Evolutionary conservation across 2,888 invertebrate species (phyloP), one percentile per base, ranked within the genome.

Genomic region (Silvanus unidentatus): DNA sequence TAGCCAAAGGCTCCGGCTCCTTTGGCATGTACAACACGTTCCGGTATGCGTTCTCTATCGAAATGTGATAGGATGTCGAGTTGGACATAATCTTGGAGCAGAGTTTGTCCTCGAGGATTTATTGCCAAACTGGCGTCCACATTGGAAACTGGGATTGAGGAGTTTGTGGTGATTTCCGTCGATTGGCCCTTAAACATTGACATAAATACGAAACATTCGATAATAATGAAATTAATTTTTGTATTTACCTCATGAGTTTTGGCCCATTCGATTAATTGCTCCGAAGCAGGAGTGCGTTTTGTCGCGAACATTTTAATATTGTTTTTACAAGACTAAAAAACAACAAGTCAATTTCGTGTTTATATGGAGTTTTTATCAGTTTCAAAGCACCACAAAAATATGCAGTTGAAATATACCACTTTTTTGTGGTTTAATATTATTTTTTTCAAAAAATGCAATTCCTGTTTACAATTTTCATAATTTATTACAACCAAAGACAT

Each of bases 21-120:
- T 71, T 96, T 97, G 0, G 97, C 97, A 70, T 96, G 96, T 0
- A 94, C 95, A 1, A 96, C 95, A 55, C 97, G 79, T 70, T 97
- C 96, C 0, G 97, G 97, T 59, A 97, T 96, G 44, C 96, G 81
- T 69, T 98, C 97, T 34, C 94, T 77, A 66, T 85, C 84, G 68
- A 96, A 96, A 59, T 93, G 82, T 0, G 87, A 78, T 39, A 90
- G 74, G 68, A 88, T 86, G 68, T 91, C 90, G 6, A 90, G 63
- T 52, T 82, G 82, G 50, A 83, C 79, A 48, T 81, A 80, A 74
- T 97, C 97, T 72, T 95, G 90, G 8, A 95, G 69, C 1, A 97
- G 76, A 29, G 86, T 74, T 0, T 94, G 96, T 29, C 97, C 95
- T 48, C 84, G 78, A 16, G 86, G 83, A 0, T 96, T 97, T 11